Evolutionary conservation across 37 sponge, comb jelly and placozoan genomes (phyloP), one percentile per base, ranked within the genome.

Genomic region (Halisarca cf. caerulea): DNA sequence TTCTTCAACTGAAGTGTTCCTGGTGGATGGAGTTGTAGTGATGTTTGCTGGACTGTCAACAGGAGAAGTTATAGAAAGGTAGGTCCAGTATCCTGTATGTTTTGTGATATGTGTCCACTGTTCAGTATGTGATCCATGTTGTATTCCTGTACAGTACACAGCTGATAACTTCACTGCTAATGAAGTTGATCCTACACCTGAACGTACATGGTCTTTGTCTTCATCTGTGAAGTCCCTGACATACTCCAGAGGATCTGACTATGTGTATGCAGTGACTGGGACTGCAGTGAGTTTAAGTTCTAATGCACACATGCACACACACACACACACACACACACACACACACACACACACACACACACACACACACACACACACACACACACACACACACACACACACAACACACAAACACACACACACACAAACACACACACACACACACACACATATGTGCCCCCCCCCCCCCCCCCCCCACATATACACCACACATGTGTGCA

Each of bases 191-290:
- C 33, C 71, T 2, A 28, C 36, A 20, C 71, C 71, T 34, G 71
- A 69, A 36, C 35, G 36, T 21, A 69, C 71, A 30, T 69, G 71
- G 71, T 35, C 33, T 21, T 20, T 90, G 45, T 58, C 87, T 15
- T 54, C 72, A 28, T 45, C 68, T 38, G 84, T 90, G 34, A 62
- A 7, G 28, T 3, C 9, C 28, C 59, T 90, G 57, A 58, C 28
- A 18, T 83, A 82, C 66, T 27, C 86, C 36, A 68, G 43, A 51
- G 91, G 71, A 85, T 58, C 78, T 11, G 84, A 83, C 70, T 86
- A 70, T 79, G 81, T 90, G 34, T 71, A 82, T 61, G 87, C 71
- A 35, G 58, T 54, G 25, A 83, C 79, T 42, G 53, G 20, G 3
- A 35, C 55, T 68, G 41, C 58, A 7, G 91, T 82, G 45, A 72